Base-by-base conservation (phyloP, 2,888 invertebrate species). In the Tribolium freemani region DNA sequence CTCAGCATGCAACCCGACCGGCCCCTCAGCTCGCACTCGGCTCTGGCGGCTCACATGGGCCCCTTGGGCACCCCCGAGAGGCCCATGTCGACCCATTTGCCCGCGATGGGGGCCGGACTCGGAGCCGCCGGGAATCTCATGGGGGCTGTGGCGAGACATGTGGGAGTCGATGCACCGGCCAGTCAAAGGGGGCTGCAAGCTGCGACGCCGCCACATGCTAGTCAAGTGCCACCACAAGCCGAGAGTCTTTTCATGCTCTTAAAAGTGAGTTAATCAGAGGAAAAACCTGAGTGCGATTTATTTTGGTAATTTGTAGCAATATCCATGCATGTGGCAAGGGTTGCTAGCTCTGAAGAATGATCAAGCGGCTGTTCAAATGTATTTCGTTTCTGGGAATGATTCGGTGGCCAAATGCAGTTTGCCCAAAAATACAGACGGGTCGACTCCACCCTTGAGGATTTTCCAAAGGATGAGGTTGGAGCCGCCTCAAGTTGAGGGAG, bases 261-360 rank as follows among this genome's bases (percentile, higher is more conserved):
- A 5, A 88, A 91, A 88, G 58, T 69, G 53, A 51, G n/a, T 53
- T 13, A 6, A 11, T 4, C 3, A 9, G 5, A 3, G 9, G 5
- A 2, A 46, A 11, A n/a, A n/a, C 6, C 6, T 8, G 6, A 46
- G 8, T 4, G 13, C 0, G 21, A 61, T 72, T 16, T 38, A 11
- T 71, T 64, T 50, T 6, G 11, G 57, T 56, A 10, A 16, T 63
- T 67, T 56, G 66, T 91, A 97, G 92, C 93, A 96, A 71, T 97
- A 97, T 87, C 98, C 98, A 6, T 94, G 97, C 53, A 96, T 98
- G 94, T 99, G 99, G 99, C 97, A 98, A 88, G 97, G 99, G 0
- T 88, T 96, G 73, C 87, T 99, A 77, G 98, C 96, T 0, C 89
- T 99, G 78, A 99, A 99, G 89, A 98, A 97, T 86, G 98, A 98